Base-by-base conservation (phyloP, 37 sponge, comb jelly and placozoan genomes). In the Amphimedon queenslandica region DNA sequence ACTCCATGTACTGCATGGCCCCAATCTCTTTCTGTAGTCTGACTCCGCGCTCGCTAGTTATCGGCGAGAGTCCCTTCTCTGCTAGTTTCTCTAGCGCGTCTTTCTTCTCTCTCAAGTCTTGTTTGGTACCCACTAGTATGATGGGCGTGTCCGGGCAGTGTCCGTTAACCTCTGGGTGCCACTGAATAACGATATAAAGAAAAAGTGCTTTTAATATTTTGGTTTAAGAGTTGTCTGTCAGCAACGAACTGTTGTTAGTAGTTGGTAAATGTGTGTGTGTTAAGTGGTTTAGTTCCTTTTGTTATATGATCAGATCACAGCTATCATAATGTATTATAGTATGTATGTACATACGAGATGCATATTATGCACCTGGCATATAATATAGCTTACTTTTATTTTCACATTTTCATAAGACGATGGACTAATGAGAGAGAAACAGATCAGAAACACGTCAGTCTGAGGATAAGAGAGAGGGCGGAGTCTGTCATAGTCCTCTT, bases 141-240 rank as follows among this genome's bases (percentile, higher is more conserved):
- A 65, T 29, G 66, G 66, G 66, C 1, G 66, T 29, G 66, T 65
- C 32, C 2, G 66, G 66, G 34, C 66, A 65, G 4, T 65, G 66
- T n/a, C 36, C 34, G 4, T 21, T 65, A 31, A 65, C 66, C 36
- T 65, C 66, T 28, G 66, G 66, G 32, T 65, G 32, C 66, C 66
- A 65, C 66, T 65, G 32, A 5, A 4, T 2, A 11, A 5, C 16
- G 4, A 3, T 2, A 65, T 31, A 34, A 23, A 30, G 10, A n/a
- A 28, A 6, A 10, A 29, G 18, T n/a, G n/a, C n/a, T n/a, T n/a
- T n/a, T n/a, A n/a, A 20, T 16, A 53, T 53, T 16, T 16, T 21
- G n/a, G n/a, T n/a, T n/a, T n/a, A n/a, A n/a, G n/a, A n/a, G n/a
- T n/a, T n/a, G n/a, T n/a, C n/a, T n/a, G n/a, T n/a, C n/a, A n/a